Evolutionary conservation across 1,140 invertebrate genomes (phyloP), one percentile per base, ranked within the genome.

Genomic region (Calosoma granatense): DNA sequence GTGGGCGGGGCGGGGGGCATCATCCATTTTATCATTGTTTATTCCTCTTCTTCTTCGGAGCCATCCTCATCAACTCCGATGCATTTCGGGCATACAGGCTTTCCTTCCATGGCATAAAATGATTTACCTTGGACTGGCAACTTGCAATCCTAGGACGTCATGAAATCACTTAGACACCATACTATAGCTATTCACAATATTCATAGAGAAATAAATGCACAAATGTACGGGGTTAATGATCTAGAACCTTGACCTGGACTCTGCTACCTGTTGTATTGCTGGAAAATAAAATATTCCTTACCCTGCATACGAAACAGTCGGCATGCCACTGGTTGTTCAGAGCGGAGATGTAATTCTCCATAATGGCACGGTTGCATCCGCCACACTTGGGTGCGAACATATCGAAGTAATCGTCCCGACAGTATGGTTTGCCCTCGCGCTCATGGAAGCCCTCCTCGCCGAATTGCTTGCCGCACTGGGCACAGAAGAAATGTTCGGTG

Each of bases 341-440:
- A 12, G 97, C 97, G 1, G 94, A 97, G 67, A 99, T 98, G 72
- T 98, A 99, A 74, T 98, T 98, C 72, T 97, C 94, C 83, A 94
- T 97, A 64, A 99, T 99, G 51, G 97, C 90, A 26, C 90, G 84
- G 64, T 86, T 88, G 78, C 97, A 99, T 17, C 94, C 94, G 15
- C 93, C 94, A 76, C 97, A 99, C 72, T 98, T 98, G 0, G 96
- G 95, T 1, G 97, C 97, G 74, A 99, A 99, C 87, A 97, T 93
- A 66, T 95, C 90, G 70, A 97, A 97, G 76, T 97, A 99, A 70
- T 98, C 95, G 57, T 90, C 87, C 51, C 88, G 81, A 72, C 94
- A 98, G 67, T 96, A 97, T 0, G 94, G 91, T 70, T 94, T 93
- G 20, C 91, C 92, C 63, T 95, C 92, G 59, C 89, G 82, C 69